Evolutionary conservation across 2,888 invertebrate genomes (phyloP).

Genomic region (Helicoverpa assulta): DNA sequence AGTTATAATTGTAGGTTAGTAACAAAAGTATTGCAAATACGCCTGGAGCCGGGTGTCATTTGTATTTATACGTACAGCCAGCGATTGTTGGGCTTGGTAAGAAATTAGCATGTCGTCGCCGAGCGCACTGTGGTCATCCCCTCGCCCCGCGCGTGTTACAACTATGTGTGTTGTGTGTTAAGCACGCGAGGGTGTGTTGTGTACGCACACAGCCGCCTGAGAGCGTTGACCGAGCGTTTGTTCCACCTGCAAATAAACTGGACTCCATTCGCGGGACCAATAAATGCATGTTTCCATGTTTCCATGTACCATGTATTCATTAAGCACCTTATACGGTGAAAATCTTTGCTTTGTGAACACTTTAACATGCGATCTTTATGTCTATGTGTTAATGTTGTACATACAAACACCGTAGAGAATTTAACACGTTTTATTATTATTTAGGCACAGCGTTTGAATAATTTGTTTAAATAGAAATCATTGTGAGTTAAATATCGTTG

Average conservation of each 20-base stretch:
- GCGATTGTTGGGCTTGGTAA: conserved; percentile 75
- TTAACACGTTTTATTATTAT: conserved; percentile 52
- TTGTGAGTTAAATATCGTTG: conserved; percentile 42
- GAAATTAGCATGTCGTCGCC: conserved; percentile 85
- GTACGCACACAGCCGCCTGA: conserved; percentile 69
- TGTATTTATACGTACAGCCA: conserved; percentile 62
- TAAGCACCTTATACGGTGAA: conserved; percentile 71
- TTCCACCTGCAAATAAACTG: conserved; percentile 87
- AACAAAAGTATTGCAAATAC: conserved; percentile 71
- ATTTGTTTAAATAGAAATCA: conserved; percentile 55
- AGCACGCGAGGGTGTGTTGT: conserved; percentile 56
- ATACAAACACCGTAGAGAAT: conserved; percentile 55
- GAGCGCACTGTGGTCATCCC: conserved; percentile 68
- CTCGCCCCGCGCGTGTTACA: conserved; percentile 33
- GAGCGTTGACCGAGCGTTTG: conserved; percentile 85
- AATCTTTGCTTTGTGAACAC: conserved; percentile 64
- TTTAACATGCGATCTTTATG: conserved; percentile 61
- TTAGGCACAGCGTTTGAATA: conserved; percentile 45
- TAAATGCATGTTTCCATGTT: conserved; percentile 72
- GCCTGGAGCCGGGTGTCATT: conserved; percentile 62
- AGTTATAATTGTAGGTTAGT: conserved; percentile 36
- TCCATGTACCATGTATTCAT: conserved; percentile 73
- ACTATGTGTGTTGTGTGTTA: conserved; percentile 45
- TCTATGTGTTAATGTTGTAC: conserved; percentile 57
- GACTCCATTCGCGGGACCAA: conserved; percentile 77